Conservation (phyloP, 64 coral and sea anemone species). For the Stichodactyla helianthus region DNA sequence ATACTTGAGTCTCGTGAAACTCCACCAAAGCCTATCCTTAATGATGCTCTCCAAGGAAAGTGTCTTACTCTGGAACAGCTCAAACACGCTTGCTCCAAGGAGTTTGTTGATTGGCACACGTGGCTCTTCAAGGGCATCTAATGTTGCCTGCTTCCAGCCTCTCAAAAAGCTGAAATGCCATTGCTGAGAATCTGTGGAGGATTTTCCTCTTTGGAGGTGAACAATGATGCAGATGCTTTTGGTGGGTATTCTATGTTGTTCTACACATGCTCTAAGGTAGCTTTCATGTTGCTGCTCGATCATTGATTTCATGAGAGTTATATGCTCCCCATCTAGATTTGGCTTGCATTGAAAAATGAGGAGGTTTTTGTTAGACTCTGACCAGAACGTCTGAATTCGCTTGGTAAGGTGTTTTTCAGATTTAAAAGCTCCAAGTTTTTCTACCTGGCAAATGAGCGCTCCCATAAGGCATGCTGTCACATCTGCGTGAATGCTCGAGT, state of each 20-base stretch:
- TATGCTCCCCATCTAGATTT: slow-evolving; percentile 73
- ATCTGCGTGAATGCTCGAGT: slow-evolving; percentile 68
- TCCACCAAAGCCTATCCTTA: slow-evolving; percentile 28
- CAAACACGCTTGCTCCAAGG: not conserved
- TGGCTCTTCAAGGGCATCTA: slow-evolving; percentile 48
- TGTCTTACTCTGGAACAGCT: not conserved
- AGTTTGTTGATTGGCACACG: slow-evolving; percentile 29
- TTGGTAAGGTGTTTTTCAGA: slow-evolving; percentile 89
- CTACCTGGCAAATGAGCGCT: slow-evolving; percentile 49
- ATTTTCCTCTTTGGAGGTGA: slow-evolving; percentile 45
- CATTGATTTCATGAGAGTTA: slow-evolving; percentile 72
- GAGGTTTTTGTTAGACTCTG: slow-evolving; percentile 18
- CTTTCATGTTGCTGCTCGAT: slow-evolving; percentile 70
- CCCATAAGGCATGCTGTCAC: slow-evolving; percentile 44
- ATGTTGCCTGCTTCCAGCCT: slow-evolving; percentile 63
- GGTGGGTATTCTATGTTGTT: not conserved
- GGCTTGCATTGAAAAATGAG: slow-evolving; percentile 84
- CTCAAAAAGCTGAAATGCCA: slow-evolving; percentile 79
- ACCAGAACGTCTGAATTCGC: slow-evolving; percentile 66
- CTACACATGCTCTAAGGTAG: slow-evolving; percentile 18
- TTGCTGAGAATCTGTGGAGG: not conserved
- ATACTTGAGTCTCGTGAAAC: slow-evolving; percentile 84
- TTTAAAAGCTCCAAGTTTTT: slow-evolving; percentile 78
- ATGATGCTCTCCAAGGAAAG: slow-evolving; percentile 29
- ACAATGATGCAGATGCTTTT: slow-evolving; percentile 89